phyloP scores from a whole-genome alignment of 2,113 vertebrate genomes.

The Petaurus breviceps region DNA sequence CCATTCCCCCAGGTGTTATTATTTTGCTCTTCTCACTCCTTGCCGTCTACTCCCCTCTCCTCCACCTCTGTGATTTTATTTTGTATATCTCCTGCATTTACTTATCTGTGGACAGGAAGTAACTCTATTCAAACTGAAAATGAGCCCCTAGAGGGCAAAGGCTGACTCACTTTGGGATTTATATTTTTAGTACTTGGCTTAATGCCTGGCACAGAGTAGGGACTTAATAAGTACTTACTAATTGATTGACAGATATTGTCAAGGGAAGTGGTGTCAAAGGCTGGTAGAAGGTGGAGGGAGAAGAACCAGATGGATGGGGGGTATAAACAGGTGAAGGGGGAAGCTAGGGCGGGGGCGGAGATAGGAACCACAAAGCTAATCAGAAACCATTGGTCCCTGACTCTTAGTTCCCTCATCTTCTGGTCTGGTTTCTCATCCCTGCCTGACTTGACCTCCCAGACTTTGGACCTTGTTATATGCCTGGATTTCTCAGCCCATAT shows the following conservation, averaged over 20 bases:
- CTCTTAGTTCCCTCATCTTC: background rate
- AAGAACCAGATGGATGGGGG: background rate
- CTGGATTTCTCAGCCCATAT: background rate
- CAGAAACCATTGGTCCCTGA: background rate
- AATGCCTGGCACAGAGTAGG: background rate
- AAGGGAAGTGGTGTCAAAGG: background rate
- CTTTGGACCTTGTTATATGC: background rate
- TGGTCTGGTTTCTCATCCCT: background rate
- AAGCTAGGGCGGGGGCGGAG: too few relatives aligned
- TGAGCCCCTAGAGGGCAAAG: background rate
- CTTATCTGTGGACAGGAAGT: background rate
- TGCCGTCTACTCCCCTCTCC: background rate
- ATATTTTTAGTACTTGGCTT: background rate
- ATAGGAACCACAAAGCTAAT: background rate
- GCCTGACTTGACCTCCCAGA: background rate
- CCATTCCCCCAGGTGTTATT: background rate
- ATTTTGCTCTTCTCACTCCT: background rate
- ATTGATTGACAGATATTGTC: background rate
- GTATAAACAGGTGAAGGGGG: background rate
- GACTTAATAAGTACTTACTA: background rate
- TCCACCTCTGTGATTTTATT: background rate
- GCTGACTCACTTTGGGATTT: background rate
- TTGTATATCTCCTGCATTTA: background rate
- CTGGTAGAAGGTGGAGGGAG: background rate
- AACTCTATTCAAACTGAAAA: background rate